Base-by-base conservation (phyloP, 2,888 invertebrate genomes). In the Drosophila birchii region DNA sequence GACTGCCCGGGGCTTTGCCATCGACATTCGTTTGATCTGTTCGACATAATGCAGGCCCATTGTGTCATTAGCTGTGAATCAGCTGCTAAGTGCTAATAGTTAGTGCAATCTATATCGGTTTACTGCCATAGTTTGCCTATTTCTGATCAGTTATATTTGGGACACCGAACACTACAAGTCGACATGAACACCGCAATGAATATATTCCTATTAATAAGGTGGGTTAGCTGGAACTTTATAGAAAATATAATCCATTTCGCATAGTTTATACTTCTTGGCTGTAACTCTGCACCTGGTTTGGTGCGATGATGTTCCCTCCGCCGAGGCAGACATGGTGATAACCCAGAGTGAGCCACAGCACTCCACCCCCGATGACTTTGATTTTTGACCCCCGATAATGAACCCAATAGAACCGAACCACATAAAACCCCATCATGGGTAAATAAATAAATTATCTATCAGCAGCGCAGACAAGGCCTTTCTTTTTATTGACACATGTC, bases 261-360 rank as follows among this genome's bases (percentile, higher is more conserved):
- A 1, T 34, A 45, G 18, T 9, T 53, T 53, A 20, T 67, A 67
- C 45, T 58, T 73, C 0, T 36, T 73, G n/a, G 41, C 75, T 16
- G 20, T 54, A 6, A 54, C 36, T 18, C 18, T 72, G 2, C 56
- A 45, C n/a, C 34, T 26, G 9, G 53, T 32, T 1, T 34, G 32
- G 23, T 53, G 72, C 18, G 72, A 73, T 38, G 72, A 75, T 54
- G 72, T 73, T 5, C 72, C 72, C 2, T 73, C 72, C 14, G 72
- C 75, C 4, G 72, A 73, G 16, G 72, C 72, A 26, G 72, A 54
- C 11, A 36, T 26, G 6, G 72, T 73, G 0, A 58, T 73, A 23
- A 73, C 72, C 4, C 56, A 73, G n/a, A 75, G 72, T 41, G 72
- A 73, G 12, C 67, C 67, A 3, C 34, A 41, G 23, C 68, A 57